Percentiles rank a stretch among this genome's conserved stretches.
Evolutionary conservation across 1,140 invertebrate genomes (phyloP).

Genomic region (Drosophila neocordata): DNA sequence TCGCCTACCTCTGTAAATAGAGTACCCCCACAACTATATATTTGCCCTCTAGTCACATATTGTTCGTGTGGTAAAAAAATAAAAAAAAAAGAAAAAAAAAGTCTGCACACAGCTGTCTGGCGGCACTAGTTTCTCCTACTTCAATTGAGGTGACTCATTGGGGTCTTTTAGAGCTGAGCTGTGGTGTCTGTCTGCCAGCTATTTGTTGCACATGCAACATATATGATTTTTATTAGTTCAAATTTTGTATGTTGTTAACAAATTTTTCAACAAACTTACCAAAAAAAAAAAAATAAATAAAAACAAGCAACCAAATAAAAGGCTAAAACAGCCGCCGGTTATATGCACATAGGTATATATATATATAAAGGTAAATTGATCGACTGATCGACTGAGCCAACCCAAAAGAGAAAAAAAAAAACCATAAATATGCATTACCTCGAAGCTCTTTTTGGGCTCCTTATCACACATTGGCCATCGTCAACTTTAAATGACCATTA

Average conservation of each 20-base stretch:
- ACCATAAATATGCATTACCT: constrained; percentile 14
- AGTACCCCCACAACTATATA: constrained; percentile 1
- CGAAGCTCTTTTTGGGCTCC: constrained; percentile 25
- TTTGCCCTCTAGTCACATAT: constrained; percentile 2
- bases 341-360: constrained; percentile 45
- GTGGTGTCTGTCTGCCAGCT: constrained; percentile 61
- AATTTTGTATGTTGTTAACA: constrained; percentile 40
- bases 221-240: constrained; percentile 79
- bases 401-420: not conserved
- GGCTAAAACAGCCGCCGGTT: constrained; percentile 68
- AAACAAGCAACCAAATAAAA: constrained; percentile 14
- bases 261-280: constrained; percentile 30
- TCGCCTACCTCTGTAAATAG: not conserved
- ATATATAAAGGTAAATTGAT: constrained; percentile 12
- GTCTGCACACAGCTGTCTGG: constrained; percentile 74
- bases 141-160: constrained; percentile 65
- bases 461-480: constrained; percentile 72
- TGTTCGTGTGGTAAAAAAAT: not conserved
- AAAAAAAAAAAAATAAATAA: not conserved
- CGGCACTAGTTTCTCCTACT: constrained; percentile 37
- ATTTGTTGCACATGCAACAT: constrained; percentile 62
- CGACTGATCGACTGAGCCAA: not conserved
- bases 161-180: constrained; percentile 40
- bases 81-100: constrained; percentile 4
- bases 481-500: constrained; percentile 76